Base-by-base conservation (phyloP, 2,113 vertebrate species). In the Pelecanoides urinatrix region DNA sequence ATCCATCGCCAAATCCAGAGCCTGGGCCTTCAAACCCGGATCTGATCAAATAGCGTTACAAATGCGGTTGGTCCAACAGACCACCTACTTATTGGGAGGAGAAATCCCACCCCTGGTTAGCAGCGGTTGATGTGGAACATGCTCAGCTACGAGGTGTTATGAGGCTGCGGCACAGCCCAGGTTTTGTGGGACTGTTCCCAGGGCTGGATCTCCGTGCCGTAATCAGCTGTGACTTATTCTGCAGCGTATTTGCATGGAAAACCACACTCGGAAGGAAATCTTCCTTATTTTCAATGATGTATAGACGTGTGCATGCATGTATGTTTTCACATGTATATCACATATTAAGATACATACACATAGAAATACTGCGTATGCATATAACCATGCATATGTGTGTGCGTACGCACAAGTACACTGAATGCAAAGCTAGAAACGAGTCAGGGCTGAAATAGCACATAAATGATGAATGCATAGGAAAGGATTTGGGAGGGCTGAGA, bases 361-460 rank as follows among this genome's bases (percentile, higher is more conserved):
- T 1, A 11, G 70, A 67, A 10, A 13, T 18, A 9, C 6, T 9
- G 3, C 16, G 13, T 14, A 40, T 49, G 19, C 13, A 1, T 66
- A n/a, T 36, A 47, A 19, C 9, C 36, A 18, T 4, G 6, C 12
- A 5, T 20, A 10, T 7, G 6, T 15, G 13, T 19, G 8, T 8
- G 10, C 30, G 20, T 10, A 19, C 0, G 2, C 34, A 40, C 1
- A n/a, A 74, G 27, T 5, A 17, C 32, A 11, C 9, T 44, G 7
- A 38, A 16, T 11, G 8, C 50, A 75, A 65, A 93, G 11, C 38
- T 20, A 63, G 26, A 30, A 90, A 74, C 3, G 12, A 20, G 5
- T 1, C 9, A 45, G 21, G 47, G 32, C 13, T 92, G 8, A 52
- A 90, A 14, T 0, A 68, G 1, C 29, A 7, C 15, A 2, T n/a